These are phyloP conservation scores for Selene dorsalis DNA, from an alignment of 2,797 vertebrate genomes.

Conservation along the genomic window DNA sequence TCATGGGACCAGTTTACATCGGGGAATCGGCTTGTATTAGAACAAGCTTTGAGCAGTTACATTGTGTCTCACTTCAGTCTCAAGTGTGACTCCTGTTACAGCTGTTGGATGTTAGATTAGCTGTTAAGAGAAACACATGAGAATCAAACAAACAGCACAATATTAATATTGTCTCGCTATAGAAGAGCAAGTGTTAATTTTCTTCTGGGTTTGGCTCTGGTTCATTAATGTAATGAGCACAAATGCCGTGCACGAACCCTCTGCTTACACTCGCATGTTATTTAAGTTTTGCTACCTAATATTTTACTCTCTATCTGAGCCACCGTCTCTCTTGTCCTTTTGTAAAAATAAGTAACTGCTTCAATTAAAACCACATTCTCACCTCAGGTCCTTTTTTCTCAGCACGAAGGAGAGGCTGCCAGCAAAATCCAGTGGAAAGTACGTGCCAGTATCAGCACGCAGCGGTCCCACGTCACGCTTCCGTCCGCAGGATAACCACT, in stretches of 20 bases:
- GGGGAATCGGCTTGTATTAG: no score
- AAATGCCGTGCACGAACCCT: background rate
- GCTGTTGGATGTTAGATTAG: no score
- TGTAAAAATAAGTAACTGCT: conserved; percentile 12
- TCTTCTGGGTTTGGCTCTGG: background rate
- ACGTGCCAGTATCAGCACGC: conserved; percentile 6
- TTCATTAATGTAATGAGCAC: conserved; percentile 16
- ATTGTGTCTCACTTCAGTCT: no score
- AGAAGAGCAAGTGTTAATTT: no score
- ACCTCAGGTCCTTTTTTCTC: conserved; percentile 14
- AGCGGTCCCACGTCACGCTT: conserved; percentile 31
- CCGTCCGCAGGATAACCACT: conserved; percentile 11
- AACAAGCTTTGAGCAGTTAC: no score
- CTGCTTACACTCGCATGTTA: background rate
- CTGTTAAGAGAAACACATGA: no score
- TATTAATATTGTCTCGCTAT: no score
- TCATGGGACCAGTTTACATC: no score
- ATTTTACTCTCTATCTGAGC: conserved; percentile 7
- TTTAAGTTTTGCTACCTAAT: conserved; percentile 17
- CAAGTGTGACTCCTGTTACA: no score
- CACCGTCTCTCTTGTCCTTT: conserved; percentile 12
- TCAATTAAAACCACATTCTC: conserved; percentile 7
- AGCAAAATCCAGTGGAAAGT: conserved; percentile 19
- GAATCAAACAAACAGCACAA: no score
- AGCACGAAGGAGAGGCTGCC: background rate